Conservation (phyloP, 2,113 vertebrate species). For the Scomber colias region DNA sequence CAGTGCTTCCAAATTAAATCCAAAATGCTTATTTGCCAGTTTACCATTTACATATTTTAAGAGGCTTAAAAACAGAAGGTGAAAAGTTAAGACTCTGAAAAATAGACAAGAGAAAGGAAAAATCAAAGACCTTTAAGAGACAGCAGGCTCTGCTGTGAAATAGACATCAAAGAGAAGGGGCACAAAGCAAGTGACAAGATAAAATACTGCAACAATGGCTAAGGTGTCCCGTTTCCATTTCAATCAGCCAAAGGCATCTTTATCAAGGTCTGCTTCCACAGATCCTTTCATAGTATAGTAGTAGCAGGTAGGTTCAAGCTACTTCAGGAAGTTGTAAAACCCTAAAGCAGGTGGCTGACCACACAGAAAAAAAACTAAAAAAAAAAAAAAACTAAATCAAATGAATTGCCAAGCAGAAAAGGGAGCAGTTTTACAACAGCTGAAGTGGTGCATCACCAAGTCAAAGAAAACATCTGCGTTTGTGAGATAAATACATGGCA, state of each 20-base stretch:
- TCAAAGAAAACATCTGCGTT: constrained; percentile 55
- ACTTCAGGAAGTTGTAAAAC: constrained; percentile 52
- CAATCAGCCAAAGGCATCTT: constrained; percentile 34
- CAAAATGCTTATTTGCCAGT: background rate
- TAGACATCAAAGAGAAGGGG: constrained; percentile 43
- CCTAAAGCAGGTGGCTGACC: constrained; percentile 60
- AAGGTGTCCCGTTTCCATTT: constrained; percentile 43
- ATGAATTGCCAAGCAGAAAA: constrained; percentile 18
- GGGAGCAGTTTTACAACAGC: constrained; percentile 9
- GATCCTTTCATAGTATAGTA: constrained; percentile 36
- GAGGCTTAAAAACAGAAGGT: background rate
- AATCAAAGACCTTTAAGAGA: background rate
- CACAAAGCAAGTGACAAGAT: constrained; percentile 38
- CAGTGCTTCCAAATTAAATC: background rate
- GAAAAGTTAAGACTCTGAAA: background rate
- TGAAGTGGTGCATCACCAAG: background rate
- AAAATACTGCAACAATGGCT: constrained; percentile 44
- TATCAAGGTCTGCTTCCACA: constrained; percentile 25
- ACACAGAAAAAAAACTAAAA: no score
- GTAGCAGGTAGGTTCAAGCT: constrained; percentile 35
- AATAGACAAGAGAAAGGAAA: background rate
- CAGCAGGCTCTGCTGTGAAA: constrained; percentile 27
- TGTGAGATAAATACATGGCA: constrained; percentile 5
- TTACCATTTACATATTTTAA: background rate
- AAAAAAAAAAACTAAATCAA: constrained; percentile 24